A percentile compares a stretch with the other conserved stretches of the same genome.
Conservation (phyloP, 2,113 vertebrate species). For the Python bivittatus region DNA sequence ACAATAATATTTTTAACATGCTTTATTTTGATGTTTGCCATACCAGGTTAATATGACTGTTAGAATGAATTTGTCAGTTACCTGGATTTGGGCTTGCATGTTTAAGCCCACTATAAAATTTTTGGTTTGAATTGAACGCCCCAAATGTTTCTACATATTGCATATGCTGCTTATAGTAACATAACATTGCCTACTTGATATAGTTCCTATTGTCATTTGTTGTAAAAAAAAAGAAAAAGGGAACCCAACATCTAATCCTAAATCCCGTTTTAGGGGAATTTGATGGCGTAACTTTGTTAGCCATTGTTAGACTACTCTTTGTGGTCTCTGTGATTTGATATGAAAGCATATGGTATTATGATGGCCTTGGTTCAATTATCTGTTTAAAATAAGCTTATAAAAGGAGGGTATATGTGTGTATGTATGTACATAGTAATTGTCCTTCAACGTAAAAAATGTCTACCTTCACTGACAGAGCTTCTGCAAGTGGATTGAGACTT, state of each 20-base stretch:
- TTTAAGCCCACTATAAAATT: neutral
- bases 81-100: neutral
- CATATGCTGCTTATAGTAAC: neutral
- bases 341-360: neutral
- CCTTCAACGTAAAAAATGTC: constrained; percentile 32
- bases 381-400: neutral
- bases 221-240: neutral
- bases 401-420: neutral
- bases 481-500: constrained; percentile 39
- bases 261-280: neutral
- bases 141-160: neutral
- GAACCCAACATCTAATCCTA: neutral
- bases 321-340: neutral
- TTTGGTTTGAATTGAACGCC: neutral
- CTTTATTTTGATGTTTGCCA: neutral
- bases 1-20: neutral
- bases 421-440: neutral
- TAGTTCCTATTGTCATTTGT: neutral
- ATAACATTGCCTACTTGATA: neutral
- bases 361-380: neutral
- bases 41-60: neutral
- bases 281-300: neutral
- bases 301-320: neutral
- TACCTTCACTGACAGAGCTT: constrained; percentile 30
- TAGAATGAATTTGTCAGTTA: neutral